Base-by-base conservation (phyloP, 2,113 vertebrate species). In the Erinaceus europaeus region DNA sequence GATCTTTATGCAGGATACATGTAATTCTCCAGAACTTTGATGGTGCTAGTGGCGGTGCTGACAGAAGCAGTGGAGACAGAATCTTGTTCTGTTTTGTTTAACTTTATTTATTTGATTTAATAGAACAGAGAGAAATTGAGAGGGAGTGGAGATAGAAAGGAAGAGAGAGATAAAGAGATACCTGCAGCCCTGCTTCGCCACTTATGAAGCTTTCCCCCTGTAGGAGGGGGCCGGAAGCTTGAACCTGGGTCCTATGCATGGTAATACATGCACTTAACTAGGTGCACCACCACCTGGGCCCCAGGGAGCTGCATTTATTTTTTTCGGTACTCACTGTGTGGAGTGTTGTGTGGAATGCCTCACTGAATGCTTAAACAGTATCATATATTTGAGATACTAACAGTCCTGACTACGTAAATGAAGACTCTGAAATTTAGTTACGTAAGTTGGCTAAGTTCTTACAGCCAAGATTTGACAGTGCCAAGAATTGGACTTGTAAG, bases 1-100 rank as follows among this genome's bases (percentile, higher is more conserved):
- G 40, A 32, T 44, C 46, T 68, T 80, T 25, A 40, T 18, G 32
- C 6, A 62, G 9, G 10, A 61, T 23, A 40, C 34, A 65, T 8
- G 9, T 11, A 1, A 32, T 2, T 40, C 0, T 40, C 48, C 55
- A 71, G 90, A 97, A 97, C 7, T 18, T 14, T 40, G 40, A 44
- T 52, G 34, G 38, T 7, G 1, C 97, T 98, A 61, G 96, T 96
- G 0, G 96, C 93, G 97, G 36, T 97, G 97, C 71, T 98, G 44
- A 21, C 42, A 13, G 12, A 40, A 36, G 5, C 29, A 32, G 40
- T 18, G 40, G 46, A 68, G 27, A 25, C 17, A 9, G 62, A 46
- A n/a, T n/a, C n/a, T n/a, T n/a, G n/a, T n/a, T n/a, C n/a, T n/a
- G n/a, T n/a, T n/a, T n/a, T n/a, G n/a, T n/a, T n/a, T n/a, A n/a